Conservation (phyloP, 1,140 invertebrate genomes). For the Drosophila nasuta region DNA sequence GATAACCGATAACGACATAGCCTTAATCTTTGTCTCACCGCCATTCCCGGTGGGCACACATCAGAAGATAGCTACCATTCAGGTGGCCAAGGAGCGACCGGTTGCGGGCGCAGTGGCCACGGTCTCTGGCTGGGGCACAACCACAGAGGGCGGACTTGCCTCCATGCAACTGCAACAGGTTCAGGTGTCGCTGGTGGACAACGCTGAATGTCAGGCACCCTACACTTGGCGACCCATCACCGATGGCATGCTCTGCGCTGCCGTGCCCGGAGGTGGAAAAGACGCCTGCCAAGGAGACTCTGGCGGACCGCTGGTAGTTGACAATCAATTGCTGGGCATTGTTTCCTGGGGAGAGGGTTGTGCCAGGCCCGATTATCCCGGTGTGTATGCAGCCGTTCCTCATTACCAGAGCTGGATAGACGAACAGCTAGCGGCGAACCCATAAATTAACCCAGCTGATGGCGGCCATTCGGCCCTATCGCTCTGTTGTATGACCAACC, state of each 20-base stretch:
- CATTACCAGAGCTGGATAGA: constrained; percentile 85
- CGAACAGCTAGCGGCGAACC: constrained; percentile 20
- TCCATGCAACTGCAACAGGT: constrained; percentile 59
- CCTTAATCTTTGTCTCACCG: constrained; percentile 57
- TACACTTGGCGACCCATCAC: constrained; percentile 85
- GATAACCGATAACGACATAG: constrained; percentile 70
- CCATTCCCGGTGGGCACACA: constrained; percentile 44
- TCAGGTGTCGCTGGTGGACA: constrained; percentile 75
- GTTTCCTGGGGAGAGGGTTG: constrained; percentile 90
- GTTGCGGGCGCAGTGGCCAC: constrained; percentile 47
- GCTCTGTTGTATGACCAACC: constrained; percentile 15
- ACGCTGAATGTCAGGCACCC: constrained; percentile 82
- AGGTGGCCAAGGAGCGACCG: constrained; percentile 31
- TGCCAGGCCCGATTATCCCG: constrained; percentile 87
- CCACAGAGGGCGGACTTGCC: constrained; percentile 49
- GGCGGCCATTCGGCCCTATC: constrained; percentile 32
- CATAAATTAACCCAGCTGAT: neutral
- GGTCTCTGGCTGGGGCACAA: constrained; percentile 69
- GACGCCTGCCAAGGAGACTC: constrained; percentile 86
- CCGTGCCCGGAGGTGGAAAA: constrained; percentile 83
- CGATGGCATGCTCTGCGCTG: constrained; percentile 90
- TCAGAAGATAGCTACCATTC: constrained; percentile 44
- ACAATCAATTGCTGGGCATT: constrained; percentile 86
- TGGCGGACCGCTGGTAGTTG: constrained; percentile 82
- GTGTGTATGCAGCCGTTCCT: constrained; percentile 89